Base-by-base conservation (phyloP, 2,888 invertebrate species). In the Cepaea hortensis region DNA sequence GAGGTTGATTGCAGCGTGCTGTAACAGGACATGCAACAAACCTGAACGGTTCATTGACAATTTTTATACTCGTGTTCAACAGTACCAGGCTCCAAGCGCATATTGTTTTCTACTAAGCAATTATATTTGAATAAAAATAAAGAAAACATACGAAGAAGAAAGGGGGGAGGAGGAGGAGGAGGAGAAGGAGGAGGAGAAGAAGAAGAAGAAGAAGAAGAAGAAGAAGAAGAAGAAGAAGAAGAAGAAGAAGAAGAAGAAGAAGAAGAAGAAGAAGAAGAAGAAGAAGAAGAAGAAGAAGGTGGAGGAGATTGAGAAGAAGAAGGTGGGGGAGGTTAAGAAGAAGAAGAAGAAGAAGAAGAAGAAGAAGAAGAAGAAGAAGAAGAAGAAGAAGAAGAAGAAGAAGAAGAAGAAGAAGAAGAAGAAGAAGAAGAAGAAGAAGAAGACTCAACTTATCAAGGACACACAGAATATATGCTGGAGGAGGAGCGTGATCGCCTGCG, bases 211-310 rank as follows among this genome's bases (percentile, higher is more conserved):
- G 61, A 79, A 79, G 23, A 79, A 61, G n/a, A n/a, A 50, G 55
- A 35, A 50, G 18, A 18, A 35, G 35, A 15, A 79, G 35, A 61
- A 35, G 55, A 23, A 50, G 79, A 20, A 35, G 55, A 61, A 50
- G 79, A 79, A 50, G 55, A 55, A 79, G 55, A 50, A 55, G 35
- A 55, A 79, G 55, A 79, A 55, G 55, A 46, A 50, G 79, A 79
- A 50, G 55, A 55, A 79, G 55, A 50, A 55, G 35, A 55, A 79
- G 55, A 79, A 55, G 35, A 79, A 79, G 79, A 50, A 79, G 55
- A 15, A 79, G 18, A 79, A 79, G 55, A 35, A 79, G 79, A 50
- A 35, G 35, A 55, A 79, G 55, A 1, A 35, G 35, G 35, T 35
- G 35, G 9, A 55, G 35, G 23, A 50, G 55, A 35, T 35, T 35